A percentile compares a stretch with the other conserved stretches of the same genome.
Evolutionary conservation across 2,888 invertebrate species (phyloP).

Genomic region (Eupsilia transversa): DNA sequence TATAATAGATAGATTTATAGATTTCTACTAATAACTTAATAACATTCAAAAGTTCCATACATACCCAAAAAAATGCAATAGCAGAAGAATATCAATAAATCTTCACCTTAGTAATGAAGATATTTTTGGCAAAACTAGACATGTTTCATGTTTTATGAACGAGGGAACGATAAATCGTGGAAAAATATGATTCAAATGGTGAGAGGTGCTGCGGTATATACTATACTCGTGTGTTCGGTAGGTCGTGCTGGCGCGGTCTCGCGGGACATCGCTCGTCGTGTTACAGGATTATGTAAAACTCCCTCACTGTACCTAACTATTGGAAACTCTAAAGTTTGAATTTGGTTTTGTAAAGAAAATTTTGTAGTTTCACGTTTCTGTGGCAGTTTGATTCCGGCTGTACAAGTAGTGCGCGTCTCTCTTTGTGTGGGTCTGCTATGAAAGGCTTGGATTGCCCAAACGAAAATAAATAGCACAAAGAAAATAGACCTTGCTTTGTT

Average conservation of each 20-base stretch:
- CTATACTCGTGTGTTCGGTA: neutral
- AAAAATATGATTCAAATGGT: slow-evolving; percentile 46
- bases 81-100: slow-evolving; percentile 25
- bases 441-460: too few relatives aligned
- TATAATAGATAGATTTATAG: too few relatives aligned
- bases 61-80: too few relatives aligned
- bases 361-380: slow-evolving; percentile 5
- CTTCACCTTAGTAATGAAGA: slow-evolving; percentile 14
- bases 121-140: slow-evolving; percentile 41
- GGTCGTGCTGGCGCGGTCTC: slow-evolving; percentile 20
- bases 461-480: neutral
- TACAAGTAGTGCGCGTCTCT: too few relatives aligned
- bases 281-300: slow-evolving; percentile 44
- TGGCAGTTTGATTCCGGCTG: neutral
- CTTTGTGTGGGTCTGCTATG: neutral
- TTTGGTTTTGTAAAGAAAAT: slow-evolving; percentile 5
- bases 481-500: neutral
- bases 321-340: slow-evolving; percentile 20
- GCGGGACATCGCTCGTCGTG: slow-evolving; percentile 44
- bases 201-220: slow-evolving; percentile 8
- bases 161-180: slow-evolving; percentile 53
- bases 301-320: slow-evolving; percentile 27
- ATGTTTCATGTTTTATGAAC: slow-evolving; percentile 43
- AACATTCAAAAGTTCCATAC: too few relatives aligned
- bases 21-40: too few relatives aligned